These are phyloP conservation scores for Diuraphis noxia DNA, from an alignment of 1,140 invertebrate genomes.

Conservation along the genomic window DNA sequence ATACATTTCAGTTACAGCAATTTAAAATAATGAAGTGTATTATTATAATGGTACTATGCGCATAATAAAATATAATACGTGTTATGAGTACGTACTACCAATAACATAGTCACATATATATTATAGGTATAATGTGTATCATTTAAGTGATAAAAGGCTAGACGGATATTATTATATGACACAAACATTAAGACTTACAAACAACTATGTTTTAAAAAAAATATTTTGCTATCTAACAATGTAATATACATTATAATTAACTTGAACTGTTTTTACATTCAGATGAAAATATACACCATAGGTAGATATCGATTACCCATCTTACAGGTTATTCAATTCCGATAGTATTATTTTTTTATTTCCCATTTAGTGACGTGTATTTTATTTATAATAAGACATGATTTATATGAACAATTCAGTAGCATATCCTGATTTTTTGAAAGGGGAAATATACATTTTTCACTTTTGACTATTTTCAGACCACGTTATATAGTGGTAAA, in stretches of 20 bases:
- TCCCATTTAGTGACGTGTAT: neutral
- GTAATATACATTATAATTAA: neutral
- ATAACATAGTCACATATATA: neutral
- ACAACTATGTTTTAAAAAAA: neutral
- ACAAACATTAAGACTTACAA: neutral
- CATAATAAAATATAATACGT: neutral
- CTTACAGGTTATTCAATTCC: neutral
- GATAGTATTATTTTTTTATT: neutral
- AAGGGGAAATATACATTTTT: too few species aligned
- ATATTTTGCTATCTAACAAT: neutral
- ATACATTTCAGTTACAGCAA: constrained; percentile 10
- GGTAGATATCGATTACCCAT: neutral
- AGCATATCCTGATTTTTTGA: too few species aligned
- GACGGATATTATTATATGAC: neutral
- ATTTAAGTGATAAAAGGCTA: neutral
- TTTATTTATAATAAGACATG: too few species aligned
- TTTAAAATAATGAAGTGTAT: neutral
- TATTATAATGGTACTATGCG: neutral
- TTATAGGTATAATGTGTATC: too few species aligned
- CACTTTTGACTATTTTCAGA: too few species aligned
- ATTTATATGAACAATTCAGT: too few species aligned
- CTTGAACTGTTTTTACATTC: neutral
- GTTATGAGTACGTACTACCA: neutral
- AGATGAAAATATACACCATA: neutral
- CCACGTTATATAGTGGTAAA: too few species aligned